Evolutionary conservation across 1,140 invertebrate genomes (phyloP), one percentile per base, ranked within the genome.

Genomic region (Yoshiicerus persimilis): DNA sequence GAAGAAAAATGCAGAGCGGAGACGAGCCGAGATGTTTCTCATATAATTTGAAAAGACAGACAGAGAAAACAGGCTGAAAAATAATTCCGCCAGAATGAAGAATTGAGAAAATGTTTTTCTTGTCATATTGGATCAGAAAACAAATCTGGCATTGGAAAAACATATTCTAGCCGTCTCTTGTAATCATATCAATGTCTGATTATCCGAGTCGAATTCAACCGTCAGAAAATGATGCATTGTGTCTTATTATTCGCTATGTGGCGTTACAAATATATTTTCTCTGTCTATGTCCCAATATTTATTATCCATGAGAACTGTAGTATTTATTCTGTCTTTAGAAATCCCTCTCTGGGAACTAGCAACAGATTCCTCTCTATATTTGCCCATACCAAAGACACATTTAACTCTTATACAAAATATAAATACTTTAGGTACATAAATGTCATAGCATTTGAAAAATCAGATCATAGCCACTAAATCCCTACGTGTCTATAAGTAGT

Each of bases 81-180:
- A 70, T 30, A 70, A 30, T 30, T 27, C 66, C 11, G 66, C 23
- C 66, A 70, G 39, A 84, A 32, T 47, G 34, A 84, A 64, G 56
- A 83, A 83, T 83, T 39, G 70, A 80, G 77, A 16, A 56, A 86
- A 34, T 38, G 34, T n/a, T n/a, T 47, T 39, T 27, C 62, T 38
- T 87, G 86, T 87, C 86, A 89, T 85, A 83, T 87, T 41, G 39
- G 75, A 89, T 86, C 70, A 89, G 16, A 89, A 86, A 75, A 89
- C 64, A 86, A 88, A 88, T 88, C 87, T 88, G 62, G 70, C 70
- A 86, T 84, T 86, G 87, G 66, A 83, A 86, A 86, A 86, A 88
- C 80, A 86, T 86, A 38, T 85, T 85, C 27, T 77, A 41, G 13
- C 47, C 30, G 34, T 62, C 83, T 70, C 23, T 11, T 70, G 25